Evolutionary conservation across 1,140 invertebrate genomes (phyloP).

Genomic region (Drosophila parvula): DNA sequence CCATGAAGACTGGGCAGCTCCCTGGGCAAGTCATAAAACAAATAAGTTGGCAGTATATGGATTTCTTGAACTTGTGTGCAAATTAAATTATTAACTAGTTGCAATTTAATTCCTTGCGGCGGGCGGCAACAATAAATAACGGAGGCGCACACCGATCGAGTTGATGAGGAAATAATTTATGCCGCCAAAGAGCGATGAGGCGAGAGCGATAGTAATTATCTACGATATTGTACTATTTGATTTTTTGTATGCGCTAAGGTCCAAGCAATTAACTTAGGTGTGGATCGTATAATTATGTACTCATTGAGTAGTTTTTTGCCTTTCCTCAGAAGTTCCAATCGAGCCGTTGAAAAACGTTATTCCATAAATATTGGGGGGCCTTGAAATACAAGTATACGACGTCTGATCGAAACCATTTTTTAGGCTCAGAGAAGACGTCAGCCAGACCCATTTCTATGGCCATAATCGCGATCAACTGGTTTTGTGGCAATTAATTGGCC

Average conservation of each 20-base stretch:
- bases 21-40: conserved; percentile 12
- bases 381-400: conserved; percentile 12
- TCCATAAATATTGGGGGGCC: conserved; percentile 20
- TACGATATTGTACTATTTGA: background rate
- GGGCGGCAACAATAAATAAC: conserved; percentile 12
- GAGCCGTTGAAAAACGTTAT: conserved; percentile 7
- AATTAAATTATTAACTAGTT: conserved; percentile 48
- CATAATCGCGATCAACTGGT: conserved; percentile 47
- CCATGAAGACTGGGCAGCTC: conserved; percentile 36
- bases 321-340: conserved; percentile 1
- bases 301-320: background rate
- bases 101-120: conserved; percentile 24
- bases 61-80: conserved; percentile 32
- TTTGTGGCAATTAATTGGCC: conserved; percentile 34
- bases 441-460: conserved; percentile 48
- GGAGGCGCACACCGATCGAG: background rate
- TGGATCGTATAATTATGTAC: conserved; percentile 35
- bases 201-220: conserved; percentile 34
- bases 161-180: conserved; percentile 48
- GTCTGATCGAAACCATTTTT: conserved; percentile 18
- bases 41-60: conserved; percentile 13
- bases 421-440: conserved; percentile 27
- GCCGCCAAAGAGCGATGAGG: conserved; percentile 21
- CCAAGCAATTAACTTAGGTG: conserved; percentile 36
- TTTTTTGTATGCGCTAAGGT: conserved; percentile 13